Evolutionary conservation across 2,113 vertebrate genomes (phyloP), one percentile per base, ranked within the genome.

Genomic region (Sapajus apella): DNA sequence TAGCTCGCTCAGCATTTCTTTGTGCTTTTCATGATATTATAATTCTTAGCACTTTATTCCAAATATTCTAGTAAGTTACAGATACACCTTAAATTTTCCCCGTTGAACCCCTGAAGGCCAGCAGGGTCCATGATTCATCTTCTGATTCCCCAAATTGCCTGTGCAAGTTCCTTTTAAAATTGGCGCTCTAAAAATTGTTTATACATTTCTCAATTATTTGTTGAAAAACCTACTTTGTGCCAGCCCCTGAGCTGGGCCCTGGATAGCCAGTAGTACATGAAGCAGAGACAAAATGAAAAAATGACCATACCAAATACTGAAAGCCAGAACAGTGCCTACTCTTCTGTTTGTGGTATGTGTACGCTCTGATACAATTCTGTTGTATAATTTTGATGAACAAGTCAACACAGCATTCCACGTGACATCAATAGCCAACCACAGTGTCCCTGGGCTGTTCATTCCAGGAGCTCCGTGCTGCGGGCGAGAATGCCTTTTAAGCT

Each of bases 401-500:
- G 55, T 76, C 6, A 18, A 77, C 25, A 76, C 17, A 30, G 47
- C 80, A 45, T 72, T 61, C 3, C 1, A 16, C 37, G 55, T 50
- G 30, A 64, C 45, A 79, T 73, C 90, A 73, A 7, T 32, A 47
- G 35, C 79, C 47, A 80, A 14, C 85, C 68, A 17, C 3, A 14
- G 66, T 2, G 6, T 95, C 64, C 61, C 84, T 76, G 55, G 37
- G 17, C 61, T 86, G 10, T 14, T 76, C 45, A 10, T 76, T 61
- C 64, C 52, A 68, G 89, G 83, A 81, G 93, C 76, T 92, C 82
- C 76, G 37, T 27, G 61, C 97, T 87, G 97, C 17, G 32, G 70
- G 96, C 66, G 77, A 98, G 98, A 98, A 98, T 90, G 98, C 98
- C 98, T 99, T 98, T 98, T 98, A 99, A 99, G 98, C 96, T 97